Evolutionary conservation across 2,113 vertebrate genomes (phyloP), one percentile per base, ranked within the genome.

Genomic region (Trogon surrucura): DNA sequence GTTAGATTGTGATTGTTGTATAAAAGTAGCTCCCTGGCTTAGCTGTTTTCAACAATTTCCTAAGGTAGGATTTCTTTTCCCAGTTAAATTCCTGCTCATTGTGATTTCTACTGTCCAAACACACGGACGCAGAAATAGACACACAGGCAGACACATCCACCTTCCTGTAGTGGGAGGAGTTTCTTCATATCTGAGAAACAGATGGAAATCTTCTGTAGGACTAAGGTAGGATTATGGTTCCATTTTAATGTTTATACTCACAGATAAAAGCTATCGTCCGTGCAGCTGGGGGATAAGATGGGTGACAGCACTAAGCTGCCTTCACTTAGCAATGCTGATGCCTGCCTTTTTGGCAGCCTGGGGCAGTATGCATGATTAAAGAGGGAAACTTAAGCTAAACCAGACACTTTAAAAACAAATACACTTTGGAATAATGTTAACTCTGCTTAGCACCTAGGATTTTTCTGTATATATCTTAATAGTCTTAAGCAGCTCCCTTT

Each of bases 361-460:
- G 61, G 89, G 97, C 88, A 97, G 73, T 80, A 38, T 91, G 64
- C 80, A 89, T 98, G 95, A 98, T 98, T 97, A 98, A 97, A 97
- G 92, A 80, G 71, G 91, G 66, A 96, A 96, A 94, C 80, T 93
- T 92, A 95, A 94, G 93, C 94, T 97, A 96, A 95, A 91, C 58
- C 64, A 96, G 92, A 80, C 80, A 97, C 94, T 95, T 96, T 93
- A 67, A 91, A 96, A 93, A 92, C 69, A 95, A 97, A 96, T 83
- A 89, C 67, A 61, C 66, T 94, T 91, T 95, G 44, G 69, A 97
- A 95, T 97, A 96, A 93, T 93, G 91, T 93, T 97, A 97, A 94
- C 92, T 86, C 69, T 93, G 67, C 91, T 97, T 93, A 95, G 93
- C 72, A 86, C 90, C 82, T 74, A 96, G 53, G 47, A 91, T 92